phyloP scores from a whole-genome alignment of 2,113 vertebrate species.

The Mustela nigripes region DNA sequence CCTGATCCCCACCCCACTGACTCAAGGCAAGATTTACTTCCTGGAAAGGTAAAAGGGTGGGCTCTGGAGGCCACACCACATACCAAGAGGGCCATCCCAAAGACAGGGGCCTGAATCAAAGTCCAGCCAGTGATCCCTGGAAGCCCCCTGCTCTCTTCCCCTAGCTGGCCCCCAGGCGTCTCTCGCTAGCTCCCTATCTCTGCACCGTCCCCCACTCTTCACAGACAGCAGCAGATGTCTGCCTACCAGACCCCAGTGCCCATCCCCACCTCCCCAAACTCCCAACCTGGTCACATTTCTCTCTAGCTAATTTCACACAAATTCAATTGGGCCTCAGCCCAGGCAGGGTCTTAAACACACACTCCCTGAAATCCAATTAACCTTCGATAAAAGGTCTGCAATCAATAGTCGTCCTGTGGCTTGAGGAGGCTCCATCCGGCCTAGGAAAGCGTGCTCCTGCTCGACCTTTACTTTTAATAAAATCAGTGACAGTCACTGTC shows the following conservation, averaged over 20 bases:
- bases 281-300: constrained; percentile 51
- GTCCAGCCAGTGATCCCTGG: neutral
- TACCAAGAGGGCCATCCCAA: fast-evolving
- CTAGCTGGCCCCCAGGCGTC: neutral
- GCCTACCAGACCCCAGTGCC: neutral
- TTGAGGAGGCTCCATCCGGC: constrained; percentile 81
- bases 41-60: neutral
- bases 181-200: neutral
- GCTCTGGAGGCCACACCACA: neutral
- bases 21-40: neutral
- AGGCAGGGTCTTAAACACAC: constrained; percentile 82
- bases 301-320: constrained; percentile 84
- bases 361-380: constrained; percentile 90
- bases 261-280: neutral
- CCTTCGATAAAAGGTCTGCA: constrained; percentile 89
- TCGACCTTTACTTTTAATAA: constrained; percentile 90
- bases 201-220: neutral
- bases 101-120: neutral
- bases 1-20: neutral
- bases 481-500: constrained; percentile 89
- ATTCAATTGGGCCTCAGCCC: constrained; percentile 79
- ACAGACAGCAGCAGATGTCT: neutral
- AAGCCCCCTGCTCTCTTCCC: fast-evolving
- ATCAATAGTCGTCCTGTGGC: constrained; percentile 87
- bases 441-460: constrained; percentile 80